Conservation (phyloP, 2,113 vertebrate genomes). For the Daubentonia madagascariensis region DNA sequence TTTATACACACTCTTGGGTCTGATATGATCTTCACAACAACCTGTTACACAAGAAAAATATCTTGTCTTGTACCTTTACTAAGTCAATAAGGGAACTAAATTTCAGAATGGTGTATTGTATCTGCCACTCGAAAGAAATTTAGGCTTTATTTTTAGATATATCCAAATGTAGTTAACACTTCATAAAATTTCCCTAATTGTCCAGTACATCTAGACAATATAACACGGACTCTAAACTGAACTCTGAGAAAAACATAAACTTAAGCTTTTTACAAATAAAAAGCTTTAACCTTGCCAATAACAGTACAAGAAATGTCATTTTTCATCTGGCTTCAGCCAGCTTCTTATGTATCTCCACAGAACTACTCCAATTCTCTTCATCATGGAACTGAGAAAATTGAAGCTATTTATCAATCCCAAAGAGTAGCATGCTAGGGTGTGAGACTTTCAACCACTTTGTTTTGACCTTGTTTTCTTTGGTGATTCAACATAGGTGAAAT, state of each 20-base stretch:
- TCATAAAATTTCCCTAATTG: constrained; percentile 43
- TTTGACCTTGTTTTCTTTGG: constrained; percentile 55
- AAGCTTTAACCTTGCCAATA: constrained; percentile 53
- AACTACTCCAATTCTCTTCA: constrained; percentile 60
- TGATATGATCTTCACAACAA: not conserved
- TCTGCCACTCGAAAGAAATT: not conserved
- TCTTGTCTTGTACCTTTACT: not conserved
- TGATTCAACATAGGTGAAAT: constrained; percentile 1
- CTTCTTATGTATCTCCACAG: constrained; percentile 50
- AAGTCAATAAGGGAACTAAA: not conserved
- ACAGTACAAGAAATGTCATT: constrained; percentile 52
- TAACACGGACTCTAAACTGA: not conserved
- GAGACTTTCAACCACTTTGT: constrained; percentile 57
- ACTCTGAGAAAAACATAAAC: constrained; percentile 31
- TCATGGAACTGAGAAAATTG: constrained; percentile 70
- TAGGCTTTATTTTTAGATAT: not conserved
- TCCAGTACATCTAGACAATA: not conserved
- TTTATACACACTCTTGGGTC: not conserved
- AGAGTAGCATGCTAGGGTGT: not conserved
- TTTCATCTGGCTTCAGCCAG: constrained; percentile 45
- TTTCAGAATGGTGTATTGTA: not conserved
- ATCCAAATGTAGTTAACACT: constrained; percentile 12
- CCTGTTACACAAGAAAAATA: not conserved
- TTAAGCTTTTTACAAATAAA: constrained; percentile 42
- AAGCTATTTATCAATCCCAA: constrained; percentile 70